Percentiles rank a stretch among this genome's conserved stretches.
Evolutionary conservation across 2,113 vertebrate species (phyloP).

Genomic region (Peromyscus leucopus): DNA sequence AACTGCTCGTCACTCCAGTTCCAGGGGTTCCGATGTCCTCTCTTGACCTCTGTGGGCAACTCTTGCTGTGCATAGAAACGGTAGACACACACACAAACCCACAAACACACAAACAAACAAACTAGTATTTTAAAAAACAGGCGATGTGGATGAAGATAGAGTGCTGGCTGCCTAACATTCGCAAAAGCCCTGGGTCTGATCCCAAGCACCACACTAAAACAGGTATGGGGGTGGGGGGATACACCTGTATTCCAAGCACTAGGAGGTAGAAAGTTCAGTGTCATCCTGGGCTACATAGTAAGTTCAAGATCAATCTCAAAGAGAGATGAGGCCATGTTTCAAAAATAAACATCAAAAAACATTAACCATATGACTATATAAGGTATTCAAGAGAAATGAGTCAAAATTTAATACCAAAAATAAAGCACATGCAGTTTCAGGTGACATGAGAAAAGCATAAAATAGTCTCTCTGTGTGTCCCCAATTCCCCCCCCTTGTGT

Average conservation of each 20-base stretch:
- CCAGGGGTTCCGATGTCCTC: not conserved
- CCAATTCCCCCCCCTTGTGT: not conserved
- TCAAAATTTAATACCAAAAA: not conserved
- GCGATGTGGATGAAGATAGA: not conserved
- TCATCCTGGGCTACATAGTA: not conserved
- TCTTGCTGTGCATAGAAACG: not conserved
- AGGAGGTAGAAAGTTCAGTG: not conserved
- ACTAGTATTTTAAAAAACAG: not conserved
- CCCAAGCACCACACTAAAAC: not conserved
- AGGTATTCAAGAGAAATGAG: conserved; percentile 5
- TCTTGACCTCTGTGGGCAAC: not conserved
- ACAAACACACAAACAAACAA: no score
- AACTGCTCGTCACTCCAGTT: no score
- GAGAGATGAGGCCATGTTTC: not conserved
- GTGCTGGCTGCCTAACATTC: not conserved
- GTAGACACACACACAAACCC: not conserved
- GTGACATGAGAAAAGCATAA: conserved; percentile 6
- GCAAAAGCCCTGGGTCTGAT: not conserved
- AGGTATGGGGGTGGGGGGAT: not conserved
- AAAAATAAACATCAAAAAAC: not conserved
- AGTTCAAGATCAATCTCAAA: not conserved
- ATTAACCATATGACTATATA: conserved; percentile 6
- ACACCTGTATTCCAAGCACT: not conserved
- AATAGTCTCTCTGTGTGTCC: not conserved
- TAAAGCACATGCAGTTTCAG: not conserved